Base-by-base conservation (phyloP, 2,888 invertebrate species). In the Agelastica alni region DNA sequence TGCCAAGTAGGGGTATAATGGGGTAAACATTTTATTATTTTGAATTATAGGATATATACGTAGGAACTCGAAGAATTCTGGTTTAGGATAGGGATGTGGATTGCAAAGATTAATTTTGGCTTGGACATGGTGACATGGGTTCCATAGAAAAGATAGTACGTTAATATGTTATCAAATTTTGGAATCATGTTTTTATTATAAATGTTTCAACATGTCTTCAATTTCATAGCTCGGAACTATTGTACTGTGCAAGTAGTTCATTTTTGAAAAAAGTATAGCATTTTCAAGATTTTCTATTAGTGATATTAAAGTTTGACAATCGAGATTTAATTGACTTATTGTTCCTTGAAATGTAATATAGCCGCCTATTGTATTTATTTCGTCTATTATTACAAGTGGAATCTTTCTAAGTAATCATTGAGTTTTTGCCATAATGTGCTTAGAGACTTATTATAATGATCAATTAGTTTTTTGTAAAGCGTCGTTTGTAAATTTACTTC, bases 251-350 rank as follows among this genome's bases (percentile, higher is more conserved):
- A 64, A 28, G 12, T 51, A 44, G 36, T 61, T 64, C 36, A 63
- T 31, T 60, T 59, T 60, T 9, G 53, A 52, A 42, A 63, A 63
- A 34, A 48, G 47, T 7, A 63, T 51, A 17, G 60, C 57, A 30
- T 63, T 58, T 56, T 62, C 56, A 13, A 62, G 34, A 43, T 58
- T 61, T 43, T 62, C 56, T 17, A 63, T 9, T 18, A 63, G 47
- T 4, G 43, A 44, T 10, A 62, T 56, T 46, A 62, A 30, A 46
- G 51, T 53, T 58, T 63, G 53, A 34, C 49, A 58, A 42, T 56
- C 39, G 22, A 60, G 39, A 36, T 58, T 61, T n/a, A 58, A 42
- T 51, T 61, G 59, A 26, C 44, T 12, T 28, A 61, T 34, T n/a
- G 39, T 39, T 45, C 45, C 45, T 58, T 53, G 48, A 18, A 43